Conservation (phyloP, 2,797 vertebrate species). For the Muscicapa comitata region DNA sequence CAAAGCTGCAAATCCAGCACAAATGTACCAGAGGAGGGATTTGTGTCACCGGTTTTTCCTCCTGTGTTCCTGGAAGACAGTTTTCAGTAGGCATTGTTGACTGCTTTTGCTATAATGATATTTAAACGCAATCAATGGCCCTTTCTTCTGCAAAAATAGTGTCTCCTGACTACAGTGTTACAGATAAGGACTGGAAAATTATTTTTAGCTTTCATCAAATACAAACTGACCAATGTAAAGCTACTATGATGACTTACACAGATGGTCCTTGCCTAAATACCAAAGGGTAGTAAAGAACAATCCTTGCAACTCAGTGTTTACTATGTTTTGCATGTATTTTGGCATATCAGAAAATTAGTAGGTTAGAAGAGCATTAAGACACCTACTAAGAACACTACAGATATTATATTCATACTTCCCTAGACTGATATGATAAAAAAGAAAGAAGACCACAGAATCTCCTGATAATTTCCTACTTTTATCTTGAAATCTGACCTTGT, state of each 20-base stretch:
- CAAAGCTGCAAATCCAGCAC: background rate
- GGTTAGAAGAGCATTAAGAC: background rate
- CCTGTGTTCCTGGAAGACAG: background rate
- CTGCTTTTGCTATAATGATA: background rate
- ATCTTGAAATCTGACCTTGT: background rate
- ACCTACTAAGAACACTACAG: background rate
- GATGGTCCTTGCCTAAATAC: background rate
- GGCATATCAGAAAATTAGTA: background rate
- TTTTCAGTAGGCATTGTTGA: slow-evolving; percentile 26
- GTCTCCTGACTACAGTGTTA: background rate
- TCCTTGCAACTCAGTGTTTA: background rate
- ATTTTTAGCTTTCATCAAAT: background rate
- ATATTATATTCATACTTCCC: background rate
- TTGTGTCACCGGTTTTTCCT: slow-evolving; percentile 18
- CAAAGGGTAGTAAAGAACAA: background rate
- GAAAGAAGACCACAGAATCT: background rate
- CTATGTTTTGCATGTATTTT: background rate
- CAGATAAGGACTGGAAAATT: slow-evolving; percentile 6
- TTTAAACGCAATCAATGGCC: background rate
- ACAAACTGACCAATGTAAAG: background rate
- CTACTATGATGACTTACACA: background rate
- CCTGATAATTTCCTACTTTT: background rate
- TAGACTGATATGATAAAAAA: background rate
- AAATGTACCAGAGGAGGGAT: slow-evolving; percentile 37
- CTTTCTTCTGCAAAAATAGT: background rate